phyloP scores from a whole-genome alignment of 2,113 vertebrate species.

The Salvator merianae region DNA sequence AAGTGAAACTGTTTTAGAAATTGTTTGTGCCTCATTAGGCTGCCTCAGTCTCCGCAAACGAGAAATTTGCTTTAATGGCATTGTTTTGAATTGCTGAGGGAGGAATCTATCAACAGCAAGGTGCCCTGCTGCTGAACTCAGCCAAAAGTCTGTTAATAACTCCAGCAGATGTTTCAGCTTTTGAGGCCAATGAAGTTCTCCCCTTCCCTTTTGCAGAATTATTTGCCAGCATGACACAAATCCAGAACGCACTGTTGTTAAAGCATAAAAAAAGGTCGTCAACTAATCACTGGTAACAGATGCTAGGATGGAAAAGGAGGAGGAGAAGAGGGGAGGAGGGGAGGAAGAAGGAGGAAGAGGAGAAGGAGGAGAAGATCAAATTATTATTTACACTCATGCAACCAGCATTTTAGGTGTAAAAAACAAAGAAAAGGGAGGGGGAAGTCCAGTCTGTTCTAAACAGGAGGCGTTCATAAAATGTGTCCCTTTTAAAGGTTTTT shows the following conservation, averaged over 20 bases:
- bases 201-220: constrained; percentile 50
- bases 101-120: constrained; percentile 67
- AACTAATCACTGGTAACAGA: constrained; percentile 20
- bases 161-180: constrained; percentile 72
- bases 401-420: constrained; percentile 31
- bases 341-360: too few species aligned
- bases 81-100: constrained; percentile 69
- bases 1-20: constrained; percentile 71
- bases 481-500: not conserved
- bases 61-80: constrained; percentile 70
- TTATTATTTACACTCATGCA: constrained; percentile 35
- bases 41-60: constrained; percentile 57
- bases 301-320: not conserved
- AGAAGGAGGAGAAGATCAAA: constrained; percentile 15
- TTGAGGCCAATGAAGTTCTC: constrained; percentile 61
- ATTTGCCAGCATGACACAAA: constrained; percentile 53
- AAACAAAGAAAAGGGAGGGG: not conserved
- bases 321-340: not conserved
- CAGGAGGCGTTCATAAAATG: not conserved
- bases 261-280: constrained; percentile 27
- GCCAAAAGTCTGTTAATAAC: constrained; percentile 73
- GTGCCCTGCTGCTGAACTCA: constrained; percentile 72
- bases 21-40: constrained; percentile 62
- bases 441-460: not conserved
- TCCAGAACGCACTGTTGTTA: constrained; percentile 28